These are phyloP conservation scores for Cynopterus brachyotis DNA, from an alignment of 2,113 vertebrate species.

Conservation along the genomic window DNA sequence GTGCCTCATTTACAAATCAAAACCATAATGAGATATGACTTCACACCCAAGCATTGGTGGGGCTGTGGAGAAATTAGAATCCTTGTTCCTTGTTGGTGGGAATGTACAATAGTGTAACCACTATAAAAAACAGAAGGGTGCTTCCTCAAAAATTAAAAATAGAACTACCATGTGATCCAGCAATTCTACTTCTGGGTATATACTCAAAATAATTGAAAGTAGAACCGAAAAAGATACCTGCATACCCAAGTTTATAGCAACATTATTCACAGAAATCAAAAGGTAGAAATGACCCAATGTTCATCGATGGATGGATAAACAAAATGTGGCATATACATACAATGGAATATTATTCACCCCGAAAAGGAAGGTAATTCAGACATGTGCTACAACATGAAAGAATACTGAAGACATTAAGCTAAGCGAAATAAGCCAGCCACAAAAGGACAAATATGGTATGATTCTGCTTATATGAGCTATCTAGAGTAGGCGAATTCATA, in stretches of 20 bases:
- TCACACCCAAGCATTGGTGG: neutral
- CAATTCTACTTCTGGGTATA: neutral
- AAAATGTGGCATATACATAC: neutral
- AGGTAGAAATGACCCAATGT: neutral
- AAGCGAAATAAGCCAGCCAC: neutral
- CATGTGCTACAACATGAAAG: neutral
- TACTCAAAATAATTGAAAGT: neutral
- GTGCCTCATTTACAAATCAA: neutral
- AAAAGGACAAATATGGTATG: neutral
- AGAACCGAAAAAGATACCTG: neutral
- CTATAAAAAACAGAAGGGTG: neutral
- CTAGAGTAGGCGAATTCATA: neutral
- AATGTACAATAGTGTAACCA: neutral
- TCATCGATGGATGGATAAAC: neutral
- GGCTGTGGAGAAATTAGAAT: neutral
- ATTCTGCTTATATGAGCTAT: neutral
- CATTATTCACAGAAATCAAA: neutral
- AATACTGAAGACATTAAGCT: neutral
- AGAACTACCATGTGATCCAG: neutral
- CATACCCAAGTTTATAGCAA: neutral
- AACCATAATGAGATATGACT: neutral
- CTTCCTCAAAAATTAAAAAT: neutral
- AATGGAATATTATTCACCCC: neutral
- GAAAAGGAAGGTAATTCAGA: neutral
- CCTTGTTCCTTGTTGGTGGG: neutral